These are phyloP conservation scores for Aphelenchoides fujianensis DNA, from an alignment of 1,140 invertebrate genomes.

Conservation along the genomic window DNA sequence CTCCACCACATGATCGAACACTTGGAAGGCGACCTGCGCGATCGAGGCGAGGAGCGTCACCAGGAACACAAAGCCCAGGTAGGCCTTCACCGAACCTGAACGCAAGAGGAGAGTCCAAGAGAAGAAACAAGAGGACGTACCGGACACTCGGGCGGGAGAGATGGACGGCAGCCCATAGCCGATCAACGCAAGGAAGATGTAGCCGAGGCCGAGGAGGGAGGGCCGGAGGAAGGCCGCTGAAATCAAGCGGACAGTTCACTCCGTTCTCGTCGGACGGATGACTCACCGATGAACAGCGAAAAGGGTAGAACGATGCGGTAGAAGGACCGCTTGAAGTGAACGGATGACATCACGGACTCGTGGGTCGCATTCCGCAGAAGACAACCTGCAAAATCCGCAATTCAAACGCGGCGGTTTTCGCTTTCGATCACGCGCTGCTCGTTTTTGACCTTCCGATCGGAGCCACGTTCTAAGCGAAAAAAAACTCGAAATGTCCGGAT, in stretches of 20 bases:
- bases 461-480: too few species aligned
- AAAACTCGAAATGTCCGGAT: background rate
- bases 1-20: conserved; percentile 1
- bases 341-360: background rate
- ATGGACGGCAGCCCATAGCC: background rate
- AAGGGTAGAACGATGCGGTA: conserved; percentile 10
- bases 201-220: background rate
- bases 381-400: background rate
- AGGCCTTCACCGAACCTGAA: background rate
- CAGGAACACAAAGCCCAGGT: background rate
- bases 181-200: conserved; percentile 6
- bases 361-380: background rate
- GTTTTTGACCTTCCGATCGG: too few species aligned
- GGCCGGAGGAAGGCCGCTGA: conserved; percentile 16
- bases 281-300: conserved; percentile 9
- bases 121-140: too few species aligned
- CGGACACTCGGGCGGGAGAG: background rate
- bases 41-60: background rate
- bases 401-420: background rate
- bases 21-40: background rate
- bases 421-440: too few species aligned
- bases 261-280: background rate
- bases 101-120: background rate
- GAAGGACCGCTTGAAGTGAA: background rate
- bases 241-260: conserved; percentile 1